These are phyloP conservation scores for Amphiura filiformis DNA, from an alignment of 35 echinoderm and acorn worm species.

Conservation along the genomic window DNA sequence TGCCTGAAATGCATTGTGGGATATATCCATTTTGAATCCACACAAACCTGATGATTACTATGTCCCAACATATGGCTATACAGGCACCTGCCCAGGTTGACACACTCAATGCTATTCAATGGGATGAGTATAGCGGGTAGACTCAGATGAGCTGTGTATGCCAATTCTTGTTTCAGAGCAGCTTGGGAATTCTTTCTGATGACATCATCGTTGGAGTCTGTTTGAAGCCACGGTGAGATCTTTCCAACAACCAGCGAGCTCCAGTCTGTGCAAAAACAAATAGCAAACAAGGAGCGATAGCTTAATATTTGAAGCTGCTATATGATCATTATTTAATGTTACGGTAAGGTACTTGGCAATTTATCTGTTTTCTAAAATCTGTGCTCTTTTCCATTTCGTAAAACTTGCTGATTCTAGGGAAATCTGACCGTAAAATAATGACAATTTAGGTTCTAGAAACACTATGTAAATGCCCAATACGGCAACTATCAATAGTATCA, in stretches of 20 bases:
- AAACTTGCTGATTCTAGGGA: too few relatives aligned
- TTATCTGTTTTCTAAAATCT: too few relatives aligned
- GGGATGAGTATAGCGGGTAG: conserved; percentile 84
- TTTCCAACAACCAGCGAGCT: conserved; percentile 96
- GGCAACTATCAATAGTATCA: too few relatives aligned
- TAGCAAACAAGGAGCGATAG: too few relatives aligned
- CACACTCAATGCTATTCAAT: conserved; percentile 65
- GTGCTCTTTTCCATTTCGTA: too few relatives aligned
- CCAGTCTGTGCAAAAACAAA: conserved; percentile 69
- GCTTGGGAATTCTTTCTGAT: conserved; percentile 87
- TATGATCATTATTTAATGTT: too few relatives aligned
- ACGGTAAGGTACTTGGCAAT: neutral
- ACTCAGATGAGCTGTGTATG: conserved; percentile 89
- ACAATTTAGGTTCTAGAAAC: too few relatives aligned
- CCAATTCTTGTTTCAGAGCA: conserved; percentile 90
- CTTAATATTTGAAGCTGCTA: too few relatives aligned
- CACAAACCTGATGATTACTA: conserved; percentile 90
- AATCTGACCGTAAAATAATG: too few relatives aligned
- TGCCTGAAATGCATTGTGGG: neutral
- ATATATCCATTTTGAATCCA: neutral
- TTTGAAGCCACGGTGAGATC: conserved; percentile 80
- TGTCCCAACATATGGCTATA: conserved; percentile 91
- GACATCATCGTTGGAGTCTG: conserved; percentile 73
- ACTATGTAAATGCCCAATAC: too few relatives aligned
- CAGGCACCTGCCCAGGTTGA: conserved; percentile 84